These are phyloP conservation scores for Myotis davidii DNA, from an alignment of 2,113 vertebrate species.

Conservation along the genomic window DNA sequence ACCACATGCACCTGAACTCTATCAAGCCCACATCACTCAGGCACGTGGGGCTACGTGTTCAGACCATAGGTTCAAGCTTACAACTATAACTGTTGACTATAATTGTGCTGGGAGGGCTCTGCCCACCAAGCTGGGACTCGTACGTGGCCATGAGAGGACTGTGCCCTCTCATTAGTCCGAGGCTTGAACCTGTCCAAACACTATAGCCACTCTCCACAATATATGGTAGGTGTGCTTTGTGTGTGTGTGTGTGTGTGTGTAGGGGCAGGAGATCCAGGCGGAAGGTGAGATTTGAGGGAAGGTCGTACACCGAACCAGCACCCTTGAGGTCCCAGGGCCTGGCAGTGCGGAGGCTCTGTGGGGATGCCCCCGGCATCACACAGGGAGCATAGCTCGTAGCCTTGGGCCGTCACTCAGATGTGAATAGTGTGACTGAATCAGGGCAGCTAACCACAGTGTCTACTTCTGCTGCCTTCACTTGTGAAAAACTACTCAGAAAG, in stretches of 20 bases:
- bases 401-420: not conserved
- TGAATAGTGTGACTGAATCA: not conserved
- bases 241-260: not conserved
- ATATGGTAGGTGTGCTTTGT: not conserved
- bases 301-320: rapidly evolving
- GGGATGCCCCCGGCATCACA: rapidly evolving
- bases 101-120: too few relatives aligned
- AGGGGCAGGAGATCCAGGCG: not conserved
- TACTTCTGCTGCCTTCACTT: not conserved
- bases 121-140: too few relatives aligned
- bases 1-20: too few relatives aligned
- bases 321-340: not conserved
- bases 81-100: too few relatives aligned
- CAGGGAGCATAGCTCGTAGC: not conserved
- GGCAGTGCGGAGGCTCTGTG: rapidly evolving
- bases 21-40: too few relatives aligned
- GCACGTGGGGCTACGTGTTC: too few relatives aligned
- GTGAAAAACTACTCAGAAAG: not conserved
- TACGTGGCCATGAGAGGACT: too few relatives aligned
- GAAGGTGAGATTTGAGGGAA: not conserved
- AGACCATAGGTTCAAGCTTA: too few relatives aligned
- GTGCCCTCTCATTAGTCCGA: too few relatives aligned
- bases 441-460: not conserved
- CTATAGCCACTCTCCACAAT: too few relatives aligned
- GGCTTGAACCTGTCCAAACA: too few relatives aligned